Conservation (phyloP, 2,797 vertebrate species). For the Numenius phaeopus region DNA sequence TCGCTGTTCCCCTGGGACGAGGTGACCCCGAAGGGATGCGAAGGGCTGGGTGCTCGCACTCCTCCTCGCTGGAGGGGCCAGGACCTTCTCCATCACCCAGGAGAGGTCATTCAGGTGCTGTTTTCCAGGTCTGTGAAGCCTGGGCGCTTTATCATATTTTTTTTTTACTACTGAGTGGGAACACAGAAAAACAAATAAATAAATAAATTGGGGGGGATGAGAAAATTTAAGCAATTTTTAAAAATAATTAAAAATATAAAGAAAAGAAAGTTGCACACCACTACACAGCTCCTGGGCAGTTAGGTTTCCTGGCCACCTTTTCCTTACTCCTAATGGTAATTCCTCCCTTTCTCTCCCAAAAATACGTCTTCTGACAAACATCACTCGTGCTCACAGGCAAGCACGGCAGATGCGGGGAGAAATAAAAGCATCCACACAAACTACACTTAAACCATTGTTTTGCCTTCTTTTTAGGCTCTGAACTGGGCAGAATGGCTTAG, state of each 20-base stretch:
- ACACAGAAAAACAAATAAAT: neutral
- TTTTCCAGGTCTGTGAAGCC: neutral
- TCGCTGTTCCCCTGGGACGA: fast-evolving
- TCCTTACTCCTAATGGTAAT: fast-evolving
- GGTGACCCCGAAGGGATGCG: fast-evolving
- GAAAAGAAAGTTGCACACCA: fast-evolving
- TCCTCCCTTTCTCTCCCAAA: neutral
- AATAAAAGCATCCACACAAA: neutral
- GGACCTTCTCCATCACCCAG: neutral
- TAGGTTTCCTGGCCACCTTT: neutral
- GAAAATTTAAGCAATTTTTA: neutral
- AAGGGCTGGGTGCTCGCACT: fast-evolving
- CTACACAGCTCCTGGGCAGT: neutral
- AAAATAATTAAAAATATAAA: neutral
- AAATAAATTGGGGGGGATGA: fast-evolving
- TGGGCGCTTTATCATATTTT: neutral
- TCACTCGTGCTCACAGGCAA: fast-evolving
- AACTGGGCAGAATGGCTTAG: fast-evolving
- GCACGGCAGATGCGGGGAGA: fast-evolving
- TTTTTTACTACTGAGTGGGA: neutral
- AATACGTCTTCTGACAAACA: fast-evolving
- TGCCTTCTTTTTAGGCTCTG: neutral
- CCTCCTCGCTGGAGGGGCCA: fast-evolving
- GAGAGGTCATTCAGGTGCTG: neutral
- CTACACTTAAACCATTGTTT: fast-evolving